Evolutionary conservation across 2,113 vertebrate genomes (phyloP).

Genomic region (Nothoprocta pentlandii): DNA sequence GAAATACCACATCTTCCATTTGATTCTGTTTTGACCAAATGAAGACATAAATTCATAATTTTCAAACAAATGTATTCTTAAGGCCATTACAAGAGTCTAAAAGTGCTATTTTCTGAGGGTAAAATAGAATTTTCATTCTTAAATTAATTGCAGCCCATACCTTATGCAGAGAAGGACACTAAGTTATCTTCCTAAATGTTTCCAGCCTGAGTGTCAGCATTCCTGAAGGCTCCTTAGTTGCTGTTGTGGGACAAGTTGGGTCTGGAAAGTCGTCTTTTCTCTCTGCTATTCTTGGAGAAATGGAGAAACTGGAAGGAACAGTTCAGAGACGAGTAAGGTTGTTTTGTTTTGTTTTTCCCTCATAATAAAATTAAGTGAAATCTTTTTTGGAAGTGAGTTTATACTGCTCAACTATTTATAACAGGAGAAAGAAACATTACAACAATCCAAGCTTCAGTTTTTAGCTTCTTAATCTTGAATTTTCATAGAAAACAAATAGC

Average conservation of each 20-base stretch:
- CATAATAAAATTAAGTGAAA: not conserved
- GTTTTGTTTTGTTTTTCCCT: fast-evolving
- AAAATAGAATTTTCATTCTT: not conserved
- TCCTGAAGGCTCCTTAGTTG: constrained; percentile 73
- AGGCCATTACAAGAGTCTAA: not conserved
- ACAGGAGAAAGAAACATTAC: constrained; percentile 30
- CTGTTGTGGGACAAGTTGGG: constrained; percentile 78
- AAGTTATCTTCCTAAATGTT: not conserved
- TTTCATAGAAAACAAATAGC: not conserved
- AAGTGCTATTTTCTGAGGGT: not conserved
- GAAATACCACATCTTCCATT: not conserved
- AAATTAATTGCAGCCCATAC: not conserved
- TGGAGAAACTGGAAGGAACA: constrained; percentile 75
- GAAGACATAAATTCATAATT: not conserved
- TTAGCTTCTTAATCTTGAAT: not conserved
- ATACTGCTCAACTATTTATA: not conserved
- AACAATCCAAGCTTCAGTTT: not conserved
- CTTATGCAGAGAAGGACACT: not conserved
- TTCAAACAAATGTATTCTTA: not conserved
- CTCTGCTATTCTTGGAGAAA: constrained; percentile 81
- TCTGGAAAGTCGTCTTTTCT: constrained; percentile 84
- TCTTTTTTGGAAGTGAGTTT: not conserved
- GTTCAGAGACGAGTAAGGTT: constrained; percentile 73
- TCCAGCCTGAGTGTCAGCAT: constrained; percentile 75
- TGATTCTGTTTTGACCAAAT: not conserved